Conservation (phyloP, 2,797 vertebrate species). For the Coregonus sp. region DNA sequence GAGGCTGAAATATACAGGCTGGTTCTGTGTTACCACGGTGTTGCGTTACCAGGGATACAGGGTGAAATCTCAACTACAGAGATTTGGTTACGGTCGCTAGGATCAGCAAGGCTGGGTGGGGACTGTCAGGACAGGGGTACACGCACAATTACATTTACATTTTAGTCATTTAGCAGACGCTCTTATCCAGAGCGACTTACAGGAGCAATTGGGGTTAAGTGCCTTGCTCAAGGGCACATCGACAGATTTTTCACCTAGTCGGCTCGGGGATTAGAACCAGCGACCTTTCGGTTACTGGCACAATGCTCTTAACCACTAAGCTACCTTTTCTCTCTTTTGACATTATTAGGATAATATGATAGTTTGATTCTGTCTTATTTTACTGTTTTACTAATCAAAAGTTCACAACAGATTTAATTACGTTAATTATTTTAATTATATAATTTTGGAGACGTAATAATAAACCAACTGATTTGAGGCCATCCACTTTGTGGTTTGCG, state of each 20-base stretch:
- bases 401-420: not conserved
- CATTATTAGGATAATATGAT: not conserved
- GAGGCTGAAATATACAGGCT: not conserved
- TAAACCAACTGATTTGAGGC: slow-evolving; percentile 13
- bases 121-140: not conserved
- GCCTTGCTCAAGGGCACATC: too few relatives aligned
- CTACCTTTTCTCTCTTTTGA: not conserved
- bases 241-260: too few relatives aligned
- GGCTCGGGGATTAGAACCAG: too few relatives aligned
- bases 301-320: too few relatives aligned
- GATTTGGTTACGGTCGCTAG: not conserved
- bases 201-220: too few relatives aligned
- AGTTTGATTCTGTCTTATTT: not conserved
- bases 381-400: not conserved
- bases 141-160: not conserved
- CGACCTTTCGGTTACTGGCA: too few relatives aligned
- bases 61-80: slow-evolving; percentile 13
- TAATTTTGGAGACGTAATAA: not conserved
- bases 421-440: too few relatives aligned
- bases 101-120: not conserved
- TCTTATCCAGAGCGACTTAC: too few relatives aligned
- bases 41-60: slow-evolving; percentile 16
- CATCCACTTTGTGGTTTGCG: not conserved
- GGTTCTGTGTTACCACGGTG: not conserved
- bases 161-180: too few relatives aligned